Percentiles rank a stretch among this genome's conserved stretches.
These are phyloP conservation scores for Bothrops jararaca DNA, from an alignment of 2,113 vertebrate species.

Conservation along the genomic window DNA sequence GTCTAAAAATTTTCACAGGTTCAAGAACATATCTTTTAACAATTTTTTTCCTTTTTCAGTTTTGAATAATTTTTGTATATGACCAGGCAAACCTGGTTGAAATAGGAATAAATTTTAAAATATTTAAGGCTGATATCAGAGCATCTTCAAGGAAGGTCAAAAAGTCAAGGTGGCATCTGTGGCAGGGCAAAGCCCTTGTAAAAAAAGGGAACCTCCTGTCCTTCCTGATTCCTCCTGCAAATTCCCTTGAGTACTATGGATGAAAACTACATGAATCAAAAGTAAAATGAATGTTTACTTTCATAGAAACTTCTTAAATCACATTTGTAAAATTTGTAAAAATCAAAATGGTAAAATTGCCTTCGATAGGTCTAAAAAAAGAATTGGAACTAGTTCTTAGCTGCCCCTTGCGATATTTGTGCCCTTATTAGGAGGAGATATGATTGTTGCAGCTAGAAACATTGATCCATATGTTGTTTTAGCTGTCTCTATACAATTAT, in stretches of 20 bases:
- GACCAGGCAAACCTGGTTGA: background rate
- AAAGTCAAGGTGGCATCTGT: background rate
- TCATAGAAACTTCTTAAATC: background rate
- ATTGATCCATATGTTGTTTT: background rate
- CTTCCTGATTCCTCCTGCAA: background rate
- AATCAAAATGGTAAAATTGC: background rate
- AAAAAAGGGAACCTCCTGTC: background rate
- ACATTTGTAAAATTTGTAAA: slow-evolving; percentile 22
- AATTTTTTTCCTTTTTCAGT: background rate
- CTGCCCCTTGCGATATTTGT: background rate
- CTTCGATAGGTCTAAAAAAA: background rate
- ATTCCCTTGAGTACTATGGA: background rate
- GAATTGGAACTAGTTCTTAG: background rate
- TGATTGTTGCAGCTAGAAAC: background rate
- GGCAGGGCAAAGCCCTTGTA: background rate
- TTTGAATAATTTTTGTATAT: slow-evolving; percentile 9
- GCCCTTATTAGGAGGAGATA: background rate
- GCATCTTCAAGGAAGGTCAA: background rate
- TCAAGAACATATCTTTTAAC: slow-evolving; percentile 1
- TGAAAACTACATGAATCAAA: background rate
- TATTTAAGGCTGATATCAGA: slow-evolving; percentile 18
- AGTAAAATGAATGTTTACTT: slow-evolving; percentile 21
- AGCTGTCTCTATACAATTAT: background rate
- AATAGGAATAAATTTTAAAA: slow-evolving; percentile 25
- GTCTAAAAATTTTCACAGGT: background rate